Base-by-base conservation (phyloP, 2,113 vertebrate genomes). In the Tychaedon coryphoeus region DNA sequence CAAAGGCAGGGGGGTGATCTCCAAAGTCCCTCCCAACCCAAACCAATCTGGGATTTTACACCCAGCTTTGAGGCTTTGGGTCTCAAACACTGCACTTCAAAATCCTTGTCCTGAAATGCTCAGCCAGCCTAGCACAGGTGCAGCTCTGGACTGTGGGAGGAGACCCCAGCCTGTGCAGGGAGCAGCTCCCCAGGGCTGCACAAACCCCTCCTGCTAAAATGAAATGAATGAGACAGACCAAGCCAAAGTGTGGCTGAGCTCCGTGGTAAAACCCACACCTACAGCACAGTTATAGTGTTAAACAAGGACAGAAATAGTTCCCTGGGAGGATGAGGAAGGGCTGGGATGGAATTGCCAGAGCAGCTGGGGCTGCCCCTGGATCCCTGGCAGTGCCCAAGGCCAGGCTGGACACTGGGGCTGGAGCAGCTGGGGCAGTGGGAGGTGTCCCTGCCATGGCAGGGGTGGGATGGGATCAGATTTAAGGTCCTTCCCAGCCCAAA, bases 181-280 rank as follows among this genome's bases (percentile, higher is more conserved):
- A 53, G 51, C 9, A 53, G 51, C 29, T 18, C 3, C 43, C 12
- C 24, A 33, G 29, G 8, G 3, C 48, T 56, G 42, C 26, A 10
- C 0, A 2, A 14, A 43, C 3, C 58, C 54, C 53, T 51, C 47
- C 2, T 15, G 67, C 31, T 10, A 28, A 29, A 42, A 43, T 5
- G 19, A 19, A 14, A 29, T 2, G 5, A 19, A 42, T 0, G 0
- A 56, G 7, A 20, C 15, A n/a, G 2, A 36, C 12, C 12, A 12
- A 45, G 65, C 25, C 53, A 1, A 36, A 51, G 16, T 1, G 1
- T 4, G 28, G 4, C 38, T 14, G 23, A 66, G 47, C 12, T 48
- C 36, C 3, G 6, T 4, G n/a, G 25, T 14, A 31, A 23, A 70
- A 29, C 2, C 16, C n/a, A 8, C 22, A 76, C 4, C 4, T 28